Conservation (phyloP, 2,888 invertebrate species). For the Oxycera nigricornis region DNA sequence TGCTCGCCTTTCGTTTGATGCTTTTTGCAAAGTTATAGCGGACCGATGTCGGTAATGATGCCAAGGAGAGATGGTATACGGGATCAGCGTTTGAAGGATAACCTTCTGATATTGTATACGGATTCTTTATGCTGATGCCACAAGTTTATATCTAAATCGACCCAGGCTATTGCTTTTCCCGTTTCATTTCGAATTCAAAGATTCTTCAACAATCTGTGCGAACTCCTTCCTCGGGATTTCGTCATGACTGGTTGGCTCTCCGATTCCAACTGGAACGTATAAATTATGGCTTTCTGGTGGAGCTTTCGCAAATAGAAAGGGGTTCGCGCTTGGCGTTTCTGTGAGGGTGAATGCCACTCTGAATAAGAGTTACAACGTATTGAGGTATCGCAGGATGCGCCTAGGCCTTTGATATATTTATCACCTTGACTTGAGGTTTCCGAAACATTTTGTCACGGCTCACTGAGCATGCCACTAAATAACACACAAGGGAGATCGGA, state of each 20-base stretch:
- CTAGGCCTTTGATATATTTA: slow-evolving; percentile 45
- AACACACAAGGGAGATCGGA: background rate
- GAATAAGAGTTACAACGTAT: background rate
- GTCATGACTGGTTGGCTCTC: background rate
- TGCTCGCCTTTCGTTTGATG: slow-evolving; percentile 10
- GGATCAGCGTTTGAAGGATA: background rate
- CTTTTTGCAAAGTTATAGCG: background rate
- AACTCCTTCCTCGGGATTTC: background rate
- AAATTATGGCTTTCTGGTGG: slow-evolving; percentile 21
- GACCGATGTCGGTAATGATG: background rate
- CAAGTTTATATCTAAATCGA: background rate
- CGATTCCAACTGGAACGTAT: slow-evolving; percentile 6
- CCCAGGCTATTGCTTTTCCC: background rate
- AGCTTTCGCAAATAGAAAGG: background rate
- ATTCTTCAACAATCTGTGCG: slow-evolving; percentile 30
- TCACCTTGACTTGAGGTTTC: slow-evolving; percentile 45
- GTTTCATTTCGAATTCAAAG: background rate
- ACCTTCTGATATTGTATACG: slow-evolving; percentile 9
- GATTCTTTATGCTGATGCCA: background rate
- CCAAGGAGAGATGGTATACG: background rate
- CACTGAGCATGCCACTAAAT: slow-evolving; percentile 40
- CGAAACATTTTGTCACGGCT: slow-evolving; percentile 45
- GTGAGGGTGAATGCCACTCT: background rate
- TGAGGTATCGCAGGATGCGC: background rate
- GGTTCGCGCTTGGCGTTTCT: too few species aligned